Evolutionary conservation across 2,113 vertebrate species (phyloP).

Genomic region (Noturus placidus): DNA sequence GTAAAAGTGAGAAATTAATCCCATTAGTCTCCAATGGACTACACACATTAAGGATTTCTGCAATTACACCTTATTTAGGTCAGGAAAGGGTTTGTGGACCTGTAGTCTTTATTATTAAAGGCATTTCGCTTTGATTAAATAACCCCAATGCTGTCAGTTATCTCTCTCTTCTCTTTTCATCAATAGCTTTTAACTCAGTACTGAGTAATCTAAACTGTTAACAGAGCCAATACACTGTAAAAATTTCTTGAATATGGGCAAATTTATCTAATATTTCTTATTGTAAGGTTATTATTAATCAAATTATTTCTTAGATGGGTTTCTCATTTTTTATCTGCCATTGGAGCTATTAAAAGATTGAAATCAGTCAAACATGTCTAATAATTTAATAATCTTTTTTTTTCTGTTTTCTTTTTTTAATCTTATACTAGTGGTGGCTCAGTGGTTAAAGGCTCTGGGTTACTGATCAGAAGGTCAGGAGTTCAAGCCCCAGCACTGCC

Average conservation of each 20-base stretch:
- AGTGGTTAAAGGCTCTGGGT: too few species aligned
- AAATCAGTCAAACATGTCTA: too few species aligned
- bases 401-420: too few species aligned
- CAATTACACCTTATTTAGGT: background rate
- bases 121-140: background rate
- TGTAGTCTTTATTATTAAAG: background rate
- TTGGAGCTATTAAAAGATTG: background rate
- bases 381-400: too few species aligned
- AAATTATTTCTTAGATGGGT: background rate
- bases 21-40: background rate
- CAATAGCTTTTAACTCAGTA: too few species aligned
- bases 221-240: background rate
- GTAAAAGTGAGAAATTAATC: too few species aligned
- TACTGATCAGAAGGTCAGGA: too few species aligned
- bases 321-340: background rate
- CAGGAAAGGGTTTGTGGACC: background rate
- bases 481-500: too few species aligned
- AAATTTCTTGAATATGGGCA: too few species aligned
- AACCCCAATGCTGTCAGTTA: background rate
- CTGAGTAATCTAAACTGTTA: background rate
- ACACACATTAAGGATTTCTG: background rate
- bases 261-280: too few species aligned
- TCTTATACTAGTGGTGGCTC: too few species aligned
- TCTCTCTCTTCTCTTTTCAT: background rate
- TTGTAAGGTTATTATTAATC: too few species aligned